Percentiles rank a stretch among this genome's conserved stretches.
phyloP scores from a whole-genome alignment of 1,140 invertebrate genomes.

The Scaptomyza montana region DNA sequence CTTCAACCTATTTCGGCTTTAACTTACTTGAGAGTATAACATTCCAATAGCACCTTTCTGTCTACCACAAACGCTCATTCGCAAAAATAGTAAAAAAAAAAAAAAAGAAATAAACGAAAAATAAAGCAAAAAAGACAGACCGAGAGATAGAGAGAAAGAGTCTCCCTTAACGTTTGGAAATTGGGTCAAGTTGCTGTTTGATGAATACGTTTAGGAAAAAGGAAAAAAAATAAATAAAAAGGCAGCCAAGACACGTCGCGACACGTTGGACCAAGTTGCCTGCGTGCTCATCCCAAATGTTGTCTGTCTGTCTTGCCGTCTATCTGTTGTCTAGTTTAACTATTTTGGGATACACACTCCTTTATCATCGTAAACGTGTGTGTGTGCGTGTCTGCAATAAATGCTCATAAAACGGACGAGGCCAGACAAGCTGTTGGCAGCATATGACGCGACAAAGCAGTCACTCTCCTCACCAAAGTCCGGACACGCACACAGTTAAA shows the following conservation, averaged over 20 bases:
- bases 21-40: no score
- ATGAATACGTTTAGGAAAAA: slow-evolving; percentile 47
- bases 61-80: background rate
- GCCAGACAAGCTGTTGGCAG: slow-evolving; percentile 32
- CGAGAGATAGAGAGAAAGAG: background rate
- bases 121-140: background rate
- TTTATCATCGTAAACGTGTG: background rate
- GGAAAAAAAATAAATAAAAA: no score
- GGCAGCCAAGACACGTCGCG: slow-evolving; percentile 3
- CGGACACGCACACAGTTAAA: slow-evolving; percentile 53
- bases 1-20: no score
- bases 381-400: slow-evolving; percentile 42
- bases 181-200: slow-evolving; percentile 71
- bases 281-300: slow-evolving; percentile 9
- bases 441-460: slow-evolving; percentile 15
- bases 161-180: slow-evolving; percentile 30
- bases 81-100: no score
- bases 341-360: slow-evolving; percentile 42
- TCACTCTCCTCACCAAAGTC: slow-evolving; percentile 41
- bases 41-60: background rate
- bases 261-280: background rate
- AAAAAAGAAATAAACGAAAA: background rate
- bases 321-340: slow-evolving; percentile 37
- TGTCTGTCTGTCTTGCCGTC: slow-evolving; percentile 30
- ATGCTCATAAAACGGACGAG: slow-evolving; percentile 31